These are phyloP conservation scores for Anneissia japonica DNA, from an alignment of 35 echinoderm and acorn worm species.

Conservation along the genomic window DNA sequence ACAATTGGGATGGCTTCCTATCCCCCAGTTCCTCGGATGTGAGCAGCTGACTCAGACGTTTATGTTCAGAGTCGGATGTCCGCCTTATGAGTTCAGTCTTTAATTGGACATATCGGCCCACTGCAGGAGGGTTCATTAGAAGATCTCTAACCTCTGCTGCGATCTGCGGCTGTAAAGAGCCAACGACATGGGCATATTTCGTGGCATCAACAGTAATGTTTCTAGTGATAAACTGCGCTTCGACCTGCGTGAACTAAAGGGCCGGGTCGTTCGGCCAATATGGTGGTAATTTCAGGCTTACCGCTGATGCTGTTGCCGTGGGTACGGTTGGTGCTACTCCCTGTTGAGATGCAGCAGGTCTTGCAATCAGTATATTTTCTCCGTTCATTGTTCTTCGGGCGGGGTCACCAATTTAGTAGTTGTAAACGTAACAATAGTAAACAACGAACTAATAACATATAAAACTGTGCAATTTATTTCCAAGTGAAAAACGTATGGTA, in stretches of 20 bases:
- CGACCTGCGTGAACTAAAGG: slow-evolving; percentile 52
- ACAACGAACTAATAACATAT: not conserved
- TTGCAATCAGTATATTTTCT: not conserved
- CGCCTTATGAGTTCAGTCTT: slow-evolving; percentile 31
- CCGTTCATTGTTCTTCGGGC: not conserved
- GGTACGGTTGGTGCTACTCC: not conserved
- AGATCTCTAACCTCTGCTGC: slow-evolving; percentile 49
- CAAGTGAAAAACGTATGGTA: too few relatives aligned
- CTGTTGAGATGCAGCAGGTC: not conserved
- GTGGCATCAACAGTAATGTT: slow-evolving; percentile 34
- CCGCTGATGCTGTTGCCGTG: not conserved
- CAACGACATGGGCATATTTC: slow-evolving; percentile 38
- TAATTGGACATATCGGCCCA: slow-evolving; percentile 3
- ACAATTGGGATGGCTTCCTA: slow-evolving; percentile 43
- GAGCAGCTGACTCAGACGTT: slow-evolving; percentile 28
- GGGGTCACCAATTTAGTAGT: not conserved
- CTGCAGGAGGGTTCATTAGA: slow-evolving; percentile 7
- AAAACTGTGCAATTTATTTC: too few relatives aligned
- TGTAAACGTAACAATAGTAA: not conserved
- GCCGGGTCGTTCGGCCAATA: slow-evolving; percentile 40
- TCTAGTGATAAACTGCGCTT: slow-evolving; percentile 36
- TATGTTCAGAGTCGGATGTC: slow-evolving; percentile 35
- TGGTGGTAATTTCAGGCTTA: slow-evolving; percentile 42
- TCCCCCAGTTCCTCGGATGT: slow-evolving; percentile 39
- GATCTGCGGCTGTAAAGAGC: slow-evolving; percentile 41